Evolutionary conservation across 1,140 invertebrate species (phyloP), one percentile per base, ranked within the genome.

Genomic region (Drosophila micromelanica): DNA sequence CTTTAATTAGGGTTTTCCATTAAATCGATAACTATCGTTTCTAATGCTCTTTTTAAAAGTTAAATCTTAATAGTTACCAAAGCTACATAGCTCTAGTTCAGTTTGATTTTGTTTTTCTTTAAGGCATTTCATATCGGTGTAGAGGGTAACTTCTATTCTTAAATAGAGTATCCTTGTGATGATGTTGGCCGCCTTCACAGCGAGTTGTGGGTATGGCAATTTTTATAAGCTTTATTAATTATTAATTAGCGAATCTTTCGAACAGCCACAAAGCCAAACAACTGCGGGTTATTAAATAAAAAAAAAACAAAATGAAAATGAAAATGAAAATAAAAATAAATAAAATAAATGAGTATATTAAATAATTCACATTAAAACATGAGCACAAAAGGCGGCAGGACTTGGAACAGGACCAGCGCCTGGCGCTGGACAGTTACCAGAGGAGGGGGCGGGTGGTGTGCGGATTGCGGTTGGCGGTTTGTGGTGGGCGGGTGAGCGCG

Each of bases 211-310:
- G 49, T 60, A 73, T 69, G 61, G 67, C 65, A 69, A 76, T 80
- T 84, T 65, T 63, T 76, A 68, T 76, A 68, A 84, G 78, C 84
- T 80, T 87, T 89, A 87, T 87, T 87, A 87, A 87, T 87, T 74
- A 89, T 89, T 87, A 87, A 87, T 87, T 87, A 87, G 84, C 75
- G 69, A 76, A 77, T 76, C 80, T 68, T 73, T 68, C 72, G 60
- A 64, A 52, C 73, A 49, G 43, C 38, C 73, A 59, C 35, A 85
- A 82, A 87, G 84, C 84, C 84, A 76, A 80, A 71, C 61, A 87
- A 89, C 73, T 89, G 80, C 76, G 56, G 57, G 69, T 30, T 48
- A 49, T 46, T 27, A 35, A 20, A 52, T 72, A 75, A 75, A 57
- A 32, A 20, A 13, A 54, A 15, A 43, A n/a, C 3, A n/a, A n/a